These are phyloP conservation scores for Zosterops borbonicus DNA, from an alignment of 2,113 vertebrate species.

Conservation along the genomic window DNA sequence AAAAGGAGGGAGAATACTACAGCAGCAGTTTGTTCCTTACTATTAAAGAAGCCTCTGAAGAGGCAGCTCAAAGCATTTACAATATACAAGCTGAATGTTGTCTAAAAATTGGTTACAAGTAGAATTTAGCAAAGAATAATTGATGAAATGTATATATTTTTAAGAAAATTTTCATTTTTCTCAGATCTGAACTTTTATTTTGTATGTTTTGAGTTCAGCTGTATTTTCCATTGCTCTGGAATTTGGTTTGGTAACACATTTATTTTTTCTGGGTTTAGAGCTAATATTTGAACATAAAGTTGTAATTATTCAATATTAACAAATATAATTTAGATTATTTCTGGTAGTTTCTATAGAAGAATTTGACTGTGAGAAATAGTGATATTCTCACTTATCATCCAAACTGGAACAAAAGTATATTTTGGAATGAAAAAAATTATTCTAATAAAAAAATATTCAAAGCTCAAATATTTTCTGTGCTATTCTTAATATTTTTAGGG, in stretches of 20 bases:
- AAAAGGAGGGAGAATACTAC: background rate
- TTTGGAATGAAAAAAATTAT: background rate
- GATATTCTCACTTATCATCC: background rate
- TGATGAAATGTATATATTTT: background rate
- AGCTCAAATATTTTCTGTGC: fast-evolving
- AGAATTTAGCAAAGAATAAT: background rate
- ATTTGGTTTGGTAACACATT: background rate
- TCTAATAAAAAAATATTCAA: background rate
- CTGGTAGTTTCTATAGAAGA: background rate
- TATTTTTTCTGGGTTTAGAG: background rate
- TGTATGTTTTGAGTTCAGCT: background rate
- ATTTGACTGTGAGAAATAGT: background rate
- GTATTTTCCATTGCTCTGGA: background rate
- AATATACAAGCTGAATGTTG: background rate
- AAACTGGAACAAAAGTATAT: background rate
- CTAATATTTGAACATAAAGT: background rate
- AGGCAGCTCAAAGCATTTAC: background rate
- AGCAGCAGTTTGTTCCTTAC: background rate
- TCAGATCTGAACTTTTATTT: background rate
- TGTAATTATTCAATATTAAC: background rate
- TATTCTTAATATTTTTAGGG: background rate
- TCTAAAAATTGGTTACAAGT: background rate
- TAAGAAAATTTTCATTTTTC: fast-evolving
- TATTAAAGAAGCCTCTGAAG: background rate
- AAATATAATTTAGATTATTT: background rate